These are phyloP conservation scores for Aelia acuminata DNA, from an alignment of 2,888 invertebrate species.

Conservation along the genomic window DNA sequence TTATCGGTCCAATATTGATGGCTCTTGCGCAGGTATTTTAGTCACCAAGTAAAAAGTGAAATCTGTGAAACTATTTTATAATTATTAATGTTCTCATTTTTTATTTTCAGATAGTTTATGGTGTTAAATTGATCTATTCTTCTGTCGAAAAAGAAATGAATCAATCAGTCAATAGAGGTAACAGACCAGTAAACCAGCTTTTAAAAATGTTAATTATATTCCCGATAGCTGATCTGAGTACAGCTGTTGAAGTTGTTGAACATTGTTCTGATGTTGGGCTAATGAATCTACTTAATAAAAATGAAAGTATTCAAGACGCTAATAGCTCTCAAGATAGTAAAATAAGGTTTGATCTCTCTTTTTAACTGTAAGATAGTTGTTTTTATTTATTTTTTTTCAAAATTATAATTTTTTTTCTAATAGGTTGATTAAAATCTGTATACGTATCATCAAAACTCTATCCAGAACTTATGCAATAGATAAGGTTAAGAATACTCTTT, in stretches of 20 bases:
- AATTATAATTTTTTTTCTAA: constrained; percentile 62
- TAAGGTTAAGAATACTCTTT: constrained; percentile 49
- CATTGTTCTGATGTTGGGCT: constrained; percentile 70
- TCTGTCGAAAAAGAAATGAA: constrained; percentile 57
- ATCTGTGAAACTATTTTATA: not conserved
- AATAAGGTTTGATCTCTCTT: constrained; percentile 70
- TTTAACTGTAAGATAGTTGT: not conserved
- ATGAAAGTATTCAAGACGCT: not conserved
- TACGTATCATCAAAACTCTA: constrained; percentile 71
- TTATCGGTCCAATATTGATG: constrained; percentile 80
- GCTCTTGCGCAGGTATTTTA: constrained; percentile 76
- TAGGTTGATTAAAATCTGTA: constrained; percentile 79
- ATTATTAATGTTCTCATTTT: constrained; percentile 48
- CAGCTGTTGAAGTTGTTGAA: constrained; percentile 70
- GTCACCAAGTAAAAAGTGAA: not conserved
- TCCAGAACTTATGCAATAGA: constrained; percentile 51
- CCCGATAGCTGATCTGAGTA: constrained; percentile 70
- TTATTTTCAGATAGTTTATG: constrained; percentile 65
- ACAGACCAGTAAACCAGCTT: constrained; percentile 66
- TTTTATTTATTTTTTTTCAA: not conserved
- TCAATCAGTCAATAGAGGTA: not conserved
- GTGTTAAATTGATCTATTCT: constrained; percentile 64
- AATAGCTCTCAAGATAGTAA: constrained; percentile 48
- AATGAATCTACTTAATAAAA: constrained; percentile 60
- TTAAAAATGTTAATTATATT: constrained; percentile 73